A percentile compares a stretch with the other conserved stretches of the same genome.
These are phyloP conservation scores for Myripristis jacobus DNA, from an alignment of 2,797 vertebrate genomes.

Conservation along the genomic window DNA sequence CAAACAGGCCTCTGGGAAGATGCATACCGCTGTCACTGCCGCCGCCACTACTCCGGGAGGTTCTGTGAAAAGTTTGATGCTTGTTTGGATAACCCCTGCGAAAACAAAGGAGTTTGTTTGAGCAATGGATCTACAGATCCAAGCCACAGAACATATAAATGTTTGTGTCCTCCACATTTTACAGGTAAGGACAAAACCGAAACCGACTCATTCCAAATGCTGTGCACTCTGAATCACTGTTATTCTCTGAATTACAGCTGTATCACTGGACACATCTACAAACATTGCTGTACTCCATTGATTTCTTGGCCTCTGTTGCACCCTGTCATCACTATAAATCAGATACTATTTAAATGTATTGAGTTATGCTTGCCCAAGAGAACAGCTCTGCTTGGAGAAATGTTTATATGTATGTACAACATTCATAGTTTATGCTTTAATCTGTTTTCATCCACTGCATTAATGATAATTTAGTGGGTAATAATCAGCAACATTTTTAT, in stretches of 20 bases:
- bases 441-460: too few relatives aligned
- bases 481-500: too few relatives aligned
- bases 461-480: too few relatives aligned
- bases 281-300: slow-evolving; percentile 6
- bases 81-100: slow-evolving; percentile 83
- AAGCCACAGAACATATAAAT: slow-evolving; percentile 78
- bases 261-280: slow-evolving; percentile 3
- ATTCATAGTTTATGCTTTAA: too few relatives aligned
- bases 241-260: slow-evolving; percentile 3
- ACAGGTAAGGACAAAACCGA: slow-evolving; percentile 81
- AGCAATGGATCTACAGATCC: slow-evolving; percentile 72
- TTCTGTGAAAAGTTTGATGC: slow-evolving; percentile 86
- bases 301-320: slow-evolving; percentile 15
- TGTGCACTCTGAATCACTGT: not conserved
- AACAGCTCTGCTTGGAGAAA: too few relatives aligned
- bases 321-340: too few relatives aligned
- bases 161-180: slow-evolving; percentile 82
- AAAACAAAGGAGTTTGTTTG: slow-evolving; percentile 83
- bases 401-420: too few relatives aligned
- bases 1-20: slow-evolving; percentile 80
- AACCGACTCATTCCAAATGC: not conserved
- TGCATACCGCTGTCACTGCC: slow-evolving; percentile 83
- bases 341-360: too few relatives aligned
- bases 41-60: slow-evolving; percentile 81
- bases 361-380: too few relatives aligned